A percentile compares a stretch with the other conserved stretches of the same genome.
These are phyloP conservation scores for Podarcis muralis DNA, from an alignment of 2,113 vertebrate species.

Conservation along the genomic window DNA sequence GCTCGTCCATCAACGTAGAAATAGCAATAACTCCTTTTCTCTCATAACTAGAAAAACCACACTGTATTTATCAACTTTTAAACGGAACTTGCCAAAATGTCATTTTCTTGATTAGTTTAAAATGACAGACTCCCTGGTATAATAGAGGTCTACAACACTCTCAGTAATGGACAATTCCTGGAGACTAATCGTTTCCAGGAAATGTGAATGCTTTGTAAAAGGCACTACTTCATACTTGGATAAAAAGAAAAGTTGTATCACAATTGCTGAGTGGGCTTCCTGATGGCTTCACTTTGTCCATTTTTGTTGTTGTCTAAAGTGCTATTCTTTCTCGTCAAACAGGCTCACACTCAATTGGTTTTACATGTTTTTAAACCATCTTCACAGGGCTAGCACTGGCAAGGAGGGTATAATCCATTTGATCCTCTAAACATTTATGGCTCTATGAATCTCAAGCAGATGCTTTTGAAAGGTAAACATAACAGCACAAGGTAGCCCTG, in stretches of 20 bases:
- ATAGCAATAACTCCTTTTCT: conserved; percentile 1
- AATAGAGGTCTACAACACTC: neutral
- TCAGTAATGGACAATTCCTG: neutral
- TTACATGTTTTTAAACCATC: neutral
- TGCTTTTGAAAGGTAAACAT: neutral
- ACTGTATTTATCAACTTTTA: conserved; percentile 26
- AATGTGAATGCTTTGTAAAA: neutral
- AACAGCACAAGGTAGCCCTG: neutral
- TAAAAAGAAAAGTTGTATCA: neutral
- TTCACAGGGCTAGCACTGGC: neutral
- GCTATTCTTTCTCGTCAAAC: neutral
- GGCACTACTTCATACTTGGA: neutral
- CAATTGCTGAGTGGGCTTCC: neutral
- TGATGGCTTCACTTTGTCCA: neutral
- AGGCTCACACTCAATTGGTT: neutral
- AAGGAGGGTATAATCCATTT: neutral
- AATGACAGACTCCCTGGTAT: neutral
- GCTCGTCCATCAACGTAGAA: conserved; percentile 2
- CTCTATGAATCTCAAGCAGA: neutral
- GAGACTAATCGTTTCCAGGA: neutral
- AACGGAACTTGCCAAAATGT: conserved; percentile 26
- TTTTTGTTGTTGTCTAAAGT: neutral
- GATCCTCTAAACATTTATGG: too few species aligned
- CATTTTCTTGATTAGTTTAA: conserved; percentile 19
- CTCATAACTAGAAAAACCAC: neutral